Evolutionary conservation across 1,140 invertebrate species (phyloP), one percentile per base, ranked within the genome.

Genomic region (Lepidostoma basale): DNA sequence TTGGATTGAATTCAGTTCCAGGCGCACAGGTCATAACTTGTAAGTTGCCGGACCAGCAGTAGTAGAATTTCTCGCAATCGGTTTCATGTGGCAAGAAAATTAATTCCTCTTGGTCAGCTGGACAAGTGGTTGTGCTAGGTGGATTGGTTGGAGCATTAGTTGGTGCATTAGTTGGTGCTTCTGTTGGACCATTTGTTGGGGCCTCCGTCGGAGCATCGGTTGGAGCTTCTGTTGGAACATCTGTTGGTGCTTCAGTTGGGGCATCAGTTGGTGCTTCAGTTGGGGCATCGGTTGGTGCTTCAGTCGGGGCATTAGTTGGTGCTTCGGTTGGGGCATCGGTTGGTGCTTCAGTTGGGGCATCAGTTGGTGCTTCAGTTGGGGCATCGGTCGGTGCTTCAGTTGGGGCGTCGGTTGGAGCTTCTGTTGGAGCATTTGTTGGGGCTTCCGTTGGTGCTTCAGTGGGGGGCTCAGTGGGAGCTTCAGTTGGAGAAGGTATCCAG

Each of bases 321-420:
- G n/a, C n/a, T n/a, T n/a, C n/a, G n/a, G 56, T 59, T 25, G 56
- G 56, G 0, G 54, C 30, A 20, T 58, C 52, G 18, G 56, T 45
- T 58, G 49, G 45, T 23, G n/a, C 22, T 28, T 42, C 45, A 40
- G 62, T 65, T 40, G 45, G 28, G 20, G 62, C n/a, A 40, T 36
- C 28, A 10, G 36, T 52, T 23, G 20, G 33, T 0, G 47, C 25
- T 14, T 26, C 36, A 5, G 47, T 52, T 20, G 62, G 18, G 10
- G 47, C 25, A 12, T 49, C 30, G 3, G 47, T 40, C n/a, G n/a
- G 14, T 8, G 20, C 40, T 22, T 40, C 18, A 23, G 40, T 22
- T 22, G 36, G 40, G 12, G 40, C 40, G 42, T 39, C 36, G n/a
- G 40, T 36, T 3, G 20, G 36, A 10, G 20, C 36, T 14, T 25